Percentiles rank a stretch among this genome's conserved stretches.
These are phyloP conservation scores for Augochlora pura DNA, from an alignment of 1,140 invertebrate genomes.

Conservation along the genomic window DNA sequence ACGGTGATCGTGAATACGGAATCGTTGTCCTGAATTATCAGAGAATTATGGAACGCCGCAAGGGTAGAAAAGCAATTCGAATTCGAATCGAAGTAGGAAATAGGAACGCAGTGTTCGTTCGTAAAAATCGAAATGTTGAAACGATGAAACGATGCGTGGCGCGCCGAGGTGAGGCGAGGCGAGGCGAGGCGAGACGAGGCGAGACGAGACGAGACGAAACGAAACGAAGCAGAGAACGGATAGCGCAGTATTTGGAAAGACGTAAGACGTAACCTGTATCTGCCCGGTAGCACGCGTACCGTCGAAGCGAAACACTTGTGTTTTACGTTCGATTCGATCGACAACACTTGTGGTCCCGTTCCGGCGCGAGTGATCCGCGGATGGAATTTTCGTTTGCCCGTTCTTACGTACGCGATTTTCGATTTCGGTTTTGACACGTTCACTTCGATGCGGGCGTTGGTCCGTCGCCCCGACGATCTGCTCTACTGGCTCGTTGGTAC, in stretches of 20 bases:
- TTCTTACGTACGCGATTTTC: background rate
- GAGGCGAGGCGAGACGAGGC: background rate
- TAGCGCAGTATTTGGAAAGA: conserved; percentile 34
- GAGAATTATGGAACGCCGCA: too few species aligned
- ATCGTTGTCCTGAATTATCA: background rate
- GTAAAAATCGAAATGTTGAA: background rate
- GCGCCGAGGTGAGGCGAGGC: background rate
- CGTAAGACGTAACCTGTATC: conserved; percentile 27
- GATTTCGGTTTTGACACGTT: too few species aligned
- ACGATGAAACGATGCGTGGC: background rate
- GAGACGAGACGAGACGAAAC: too few species aligned
- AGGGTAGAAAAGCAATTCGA: too few species aligned
- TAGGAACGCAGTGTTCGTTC: too few species aligned
- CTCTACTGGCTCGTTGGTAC: too few species aligned
- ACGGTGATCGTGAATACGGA: background rate
- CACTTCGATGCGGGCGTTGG: too few species aligned
- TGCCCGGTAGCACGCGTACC: conserved; percentile 36
- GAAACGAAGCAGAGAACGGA: conserved; percentile 10
- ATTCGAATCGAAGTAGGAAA: too few species aligned
- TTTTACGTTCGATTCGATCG: conserved; percentile 51
- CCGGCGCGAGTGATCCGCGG: too few species aligned
- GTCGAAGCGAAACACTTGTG: conserved; percentile 60
- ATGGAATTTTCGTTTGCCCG: background rate
- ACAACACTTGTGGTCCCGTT: conserved; percentile 51
- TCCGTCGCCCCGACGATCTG: too few species aligned